Evolutionary conservation across 1,140 invertebrate genomes (phyloP), one percentile per base, ranked within the genome.

Genomic region (Magallana ariakensis): DNA sequence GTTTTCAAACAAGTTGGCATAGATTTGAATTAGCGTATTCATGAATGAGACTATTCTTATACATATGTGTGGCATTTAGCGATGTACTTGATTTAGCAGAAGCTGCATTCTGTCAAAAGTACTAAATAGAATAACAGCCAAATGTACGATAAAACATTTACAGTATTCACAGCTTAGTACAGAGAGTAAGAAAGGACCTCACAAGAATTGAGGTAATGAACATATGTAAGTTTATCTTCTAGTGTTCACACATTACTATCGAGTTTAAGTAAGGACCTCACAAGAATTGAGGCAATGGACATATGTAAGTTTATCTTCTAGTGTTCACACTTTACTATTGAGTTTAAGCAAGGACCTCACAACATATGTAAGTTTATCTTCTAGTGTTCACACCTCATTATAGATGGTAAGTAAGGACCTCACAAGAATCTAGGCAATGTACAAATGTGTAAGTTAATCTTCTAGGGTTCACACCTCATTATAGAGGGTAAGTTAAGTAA

Each of bases 401-500:
- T 6, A 54, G 46, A 54, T 4, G 80, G 33, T 81, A 81, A 81
- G 15, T 53, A 7, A 5, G 16, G 13, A 54, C 2, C 11, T 10
- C 9, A 75, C 66, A 75, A 26, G 13, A 26, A 58, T 13, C 57
- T 16, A 58, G n/a, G n/a, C 33, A 46, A 46, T 46, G 33, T 4
- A 46, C 33, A 46, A 4, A 46, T 4, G 33, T 46, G 33, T 5
- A 46, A 46, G 33, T 46, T 46, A 46, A 46, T 46, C 33, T 46
- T 5, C 33, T 46, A n/a, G 11, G n/a, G n/a, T 13, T 60, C n/a
- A 13, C 15, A n/a, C 86, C 96, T 99, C 82, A 98, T 97, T 94
- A 98, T 98, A 93, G 98, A 98, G 94, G 98, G 98, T 99, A 95
- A 96, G 98, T 98, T 99, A 95, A 96, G 95, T 89, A 10, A 46